phyloP scores from a whole-genome alignment of 2,113 vertebrate genomes.

The Euleptes europaea region DNA sequence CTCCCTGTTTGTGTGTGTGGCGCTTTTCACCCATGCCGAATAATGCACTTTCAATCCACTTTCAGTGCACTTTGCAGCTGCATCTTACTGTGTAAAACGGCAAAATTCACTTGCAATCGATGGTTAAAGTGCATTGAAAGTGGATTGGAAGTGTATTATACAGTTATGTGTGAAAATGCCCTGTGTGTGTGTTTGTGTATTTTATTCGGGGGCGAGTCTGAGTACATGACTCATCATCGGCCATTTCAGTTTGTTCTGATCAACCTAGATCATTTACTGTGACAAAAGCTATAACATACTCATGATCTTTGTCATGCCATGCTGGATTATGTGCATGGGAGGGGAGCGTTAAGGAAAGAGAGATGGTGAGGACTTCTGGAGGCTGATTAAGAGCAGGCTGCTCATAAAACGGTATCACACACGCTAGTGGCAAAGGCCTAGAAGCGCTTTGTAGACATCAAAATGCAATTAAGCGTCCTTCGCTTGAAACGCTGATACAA shows the following conservation, averaged over 20 bases:
- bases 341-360: not conserved
- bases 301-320: not conserved
- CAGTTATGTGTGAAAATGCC: too few relatives aligned
- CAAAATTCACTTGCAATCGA: too few relatives aligned
- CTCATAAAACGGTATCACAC: not conserved
- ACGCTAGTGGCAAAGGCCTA: not conserved
- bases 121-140: too few relatives aligned
- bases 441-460: conserved; percentile 8
- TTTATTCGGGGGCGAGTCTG: conserved; percentile 13
- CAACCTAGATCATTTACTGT: not conserved
- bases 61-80: too few relatives aligned
- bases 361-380: conserved; percentile 4
- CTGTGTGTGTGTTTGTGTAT: conserved; percentile 47
- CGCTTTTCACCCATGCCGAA: too few relatives aligned
- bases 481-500: not conserved
- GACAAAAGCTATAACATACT: not conserved
- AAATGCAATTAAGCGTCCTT: not conserved
- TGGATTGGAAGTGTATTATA: too few relatives aligned
- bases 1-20: not conserved
- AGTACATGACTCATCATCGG: too few relatives aligned
- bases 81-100: too few relatives aligned
- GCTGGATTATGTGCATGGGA: conserved; percentile 21
- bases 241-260: too few relatives aligned
- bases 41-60: too few relatives aligned
- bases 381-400: conserved; percentile 27